Base-by-base conservation (phyloP, 2,113 vertebrate genomes). In the Pseudolaguvia tuberculata region DNA sequence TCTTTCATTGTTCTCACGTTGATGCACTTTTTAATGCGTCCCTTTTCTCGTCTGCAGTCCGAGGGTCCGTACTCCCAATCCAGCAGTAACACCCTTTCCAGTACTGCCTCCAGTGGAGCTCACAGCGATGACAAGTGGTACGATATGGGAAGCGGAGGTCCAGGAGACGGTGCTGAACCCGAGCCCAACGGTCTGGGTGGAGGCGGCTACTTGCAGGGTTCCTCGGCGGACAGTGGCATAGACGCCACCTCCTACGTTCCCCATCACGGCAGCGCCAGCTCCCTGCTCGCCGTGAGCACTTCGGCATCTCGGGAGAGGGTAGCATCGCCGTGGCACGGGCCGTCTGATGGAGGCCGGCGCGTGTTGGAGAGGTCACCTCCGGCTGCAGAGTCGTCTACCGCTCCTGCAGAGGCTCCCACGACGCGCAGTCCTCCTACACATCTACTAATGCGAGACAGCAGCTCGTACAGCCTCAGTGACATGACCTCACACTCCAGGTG, bases 121-220 rank as follows among this genome's bases (percentile, higher is more conserved):
- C 95, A 97, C 89, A 99, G 97, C 0, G 96, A 99, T 2, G 97
- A 99, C 81, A 98, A 98, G 20, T 99, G 97, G 97, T 98, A 93
- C 0, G 96, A 99, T 11, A 66, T 89, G 63, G 89, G 88, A 27
- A 78, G 92, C 0, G 94, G 95, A 1, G 92, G 86, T 0, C 42
- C 80, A 29, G 59, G 81, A 18, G 68, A 78, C 8, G 75, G 23
- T 42, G 0, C 90, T 0, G 96, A 99, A 0, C 77, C 92, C 0
- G 96, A 99, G 70, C 92, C 96, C 73, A 97, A 94, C 78, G 94
- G 95, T 86, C 93, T 96, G 74, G 91, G 91, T 7, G 90, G 91
- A 20, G 89, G 90, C 11, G 87, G 93, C 70, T 98, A 95, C 76
- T 91, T 98, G n/a, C 95, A 96, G 69, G 97, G 96, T 0, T 92